Evolutionary conservation across 2,797 vertebrate genomes (phyloP).

Genomic region (Pseudochirops corinnae): DNA sequence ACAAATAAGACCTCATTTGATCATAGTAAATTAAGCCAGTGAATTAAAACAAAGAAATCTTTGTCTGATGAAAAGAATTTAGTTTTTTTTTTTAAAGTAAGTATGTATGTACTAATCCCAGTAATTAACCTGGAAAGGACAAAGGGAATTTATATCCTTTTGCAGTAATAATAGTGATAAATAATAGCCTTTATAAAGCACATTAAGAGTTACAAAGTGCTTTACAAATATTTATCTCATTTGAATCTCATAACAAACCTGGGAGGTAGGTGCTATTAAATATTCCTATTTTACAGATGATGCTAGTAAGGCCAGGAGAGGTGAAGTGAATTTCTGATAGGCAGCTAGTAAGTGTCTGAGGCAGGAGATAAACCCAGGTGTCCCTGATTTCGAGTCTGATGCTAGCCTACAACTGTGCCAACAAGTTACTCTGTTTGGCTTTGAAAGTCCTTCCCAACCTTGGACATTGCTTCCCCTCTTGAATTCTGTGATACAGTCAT

Average conservation of each 20-base stretch:
- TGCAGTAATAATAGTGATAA: background rate
- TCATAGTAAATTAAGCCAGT: background rate
- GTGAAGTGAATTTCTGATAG: background rate
- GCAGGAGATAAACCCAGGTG: background rate
- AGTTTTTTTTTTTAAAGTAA: background rate
- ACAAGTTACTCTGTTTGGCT: background rate
- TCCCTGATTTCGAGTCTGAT: background rate
- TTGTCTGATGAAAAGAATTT: background rate
- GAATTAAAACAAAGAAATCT: background rate
- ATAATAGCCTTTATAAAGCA: background rate
- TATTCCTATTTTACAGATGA: background rate
- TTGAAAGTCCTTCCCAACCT: background rate
- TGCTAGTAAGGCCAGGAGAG: background rate
- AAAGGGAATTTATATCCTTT: conserved; percentile 29
- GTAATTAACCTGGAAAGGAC: conserved; percentile 13
- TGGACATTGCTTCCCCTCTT: background rate
- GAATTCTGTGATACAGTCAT: background rate
- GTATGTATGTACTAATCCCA: background rate
- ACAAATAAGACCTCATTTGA: background rate
- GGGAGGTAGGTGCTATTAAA: background rate
- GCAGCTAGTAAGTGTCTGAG: background rate
- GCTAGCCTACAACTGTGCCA: background rate
- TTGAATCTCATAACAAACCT: background rate
- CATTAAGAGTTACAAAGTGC: background rate
- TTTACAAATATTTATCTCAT: background rate